Evolutionary conservation across 1,140 invertebrate species (phyloP), one percentile per base, ranked within the genome.

Genomic region (Bicyclus anynana): DNA sequence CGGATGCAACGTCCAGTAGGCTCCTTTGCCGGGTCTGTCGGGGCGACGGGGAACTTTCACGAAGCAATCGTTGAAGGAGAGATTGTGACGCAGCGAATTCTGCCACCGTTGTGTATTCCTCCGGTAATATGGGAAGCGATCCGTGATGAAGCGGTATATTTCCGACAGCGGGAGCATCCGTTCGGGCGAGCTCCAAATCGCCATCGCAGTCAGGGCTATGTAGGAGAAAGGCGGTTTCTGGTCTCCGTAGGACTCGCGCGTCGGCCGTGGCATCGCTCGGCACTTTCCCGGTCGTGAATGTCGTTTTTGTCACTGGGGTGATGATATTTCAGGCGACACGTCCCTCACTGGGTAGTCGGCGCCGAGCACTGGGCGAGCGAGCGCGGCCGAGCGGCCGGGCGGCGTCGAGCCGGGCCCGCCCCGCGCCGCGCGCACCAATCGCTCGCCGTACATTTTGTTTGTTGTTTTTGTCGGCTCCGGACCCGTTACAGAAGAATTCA

Each of bases 171-270:
- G 97, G 38, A 98, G 89, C 97, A 98, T 99, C 81, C 98, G 98
- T 78, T 98, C 96, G 13, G 94, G 93, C 1, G 95, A 97, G 64
- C 94, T 95, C 93, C 97, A 97, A 64, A 99, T 99, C 10, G 97
- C 97, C 97, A 99, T 98, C 18, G 97, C 97, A 12, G 97, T 99
- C 48, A 99, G 89, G 0, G 97, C 97, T 59, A 99, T 99, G 82
- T 99, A 99, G 0, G 97, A 98, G 82, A 97, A 99, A 0, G 97
- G 97, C 37, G 97, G 97, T 80, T 99, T 99, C 74, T 97, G 96
- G 80, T 97, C 96, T 72, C 96, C 96, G 84, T 97, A 98, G 13
- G 95, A 96, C 87, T 97, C 96, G 70, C 96, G 92, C 74, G 95
- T 95, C 40, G 96, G 97, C 75, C 96, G 93, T 73, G 96, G 96